Evolutionary conservation across 2,797 vertebrate species (phyloP), one percentile per base, ranked within the genome.

Genomic region (Leptoclinus maculatus): DNA sequence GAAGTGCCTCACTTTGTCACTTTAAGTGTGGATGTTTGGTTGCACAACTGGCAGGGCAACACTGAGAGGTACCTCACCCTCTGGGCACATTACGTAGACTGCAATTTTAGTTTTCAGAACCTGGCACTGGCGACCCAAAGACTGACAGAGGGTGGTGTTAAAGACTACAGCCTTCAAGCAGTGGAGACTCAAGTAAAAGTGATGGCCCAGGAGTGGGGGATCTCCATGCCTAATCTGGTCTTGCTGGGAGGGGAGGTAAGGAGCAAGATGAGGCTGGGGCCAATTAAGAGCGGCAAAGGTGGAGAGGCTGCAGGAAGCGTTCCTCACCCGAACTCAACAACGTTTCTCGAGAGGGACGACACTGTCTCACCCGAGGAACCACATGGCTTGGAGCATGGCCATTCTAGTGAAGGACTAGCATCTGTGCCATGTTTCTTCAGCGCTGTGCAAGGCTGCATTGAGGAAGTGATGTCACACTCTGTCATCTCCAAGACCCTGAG

Each of bases 401-500:
- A 54, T 7, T 62, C 66, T 0, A 72, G n/a, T 6, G 84, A 87
- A 11, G 84, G 71, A 1, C 83, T 78, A 2, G 89, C 86, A 0
- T 87, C 88, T 0, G 78, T 96, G 2, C 94, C 95, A 0, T 96
- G 95, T 49, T 92, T 95, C 3, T 94, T 94, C 60, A 91, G 91
- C 3, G 92, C 89, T 0, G 84, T 94, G 43, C 90, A 89, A 64
- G 86, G 79, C 12, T 95, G 94, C 64, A 78, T 95, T 13, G 93
- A 95, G 69, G 92, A 93, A 13, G 82, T 94, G 12, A 94, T 95
- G 83, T 76, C 77, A 12, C 90, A 94, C 17, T 83, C 90, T 0
- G 80, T 82, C 13, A 56, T 93, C 60, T 91, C 85, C 45, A 87
- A 84, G 36, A 89, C 91, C 13, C 87, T 96, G 2, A n/a, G 76